Percentiles rank a stretch among this genome's conserved stretches.
These are phyloP conservation scores for Drosophila leontia DNA, from an alignment of 1,140 invertebrate genomes.

Conservation along the genomic window DNA sequence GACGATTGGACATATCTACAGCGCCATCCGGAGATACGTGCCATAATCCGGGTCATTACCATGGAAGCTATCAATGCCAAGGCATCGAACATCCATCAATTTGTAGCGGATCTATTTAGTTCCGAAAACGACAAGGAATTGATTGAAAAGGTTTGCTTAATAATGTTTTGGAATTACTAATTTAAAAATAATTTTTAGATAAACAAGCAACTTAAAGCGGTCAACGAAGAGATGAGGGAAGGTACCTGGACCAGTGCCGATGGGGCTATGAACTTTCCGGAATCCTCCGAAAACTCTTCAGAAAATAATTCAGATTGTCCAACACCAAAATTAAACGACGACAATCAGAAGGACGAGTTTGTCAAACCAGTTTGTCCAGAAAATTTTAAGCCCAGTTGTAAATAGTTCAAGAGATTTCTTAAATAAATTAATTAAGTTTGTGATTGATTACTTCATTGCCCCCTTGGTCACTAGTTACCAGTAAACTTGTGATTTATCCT, in stretches of 20 bases:
- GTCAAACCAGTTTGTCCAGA: slow-evolving; percentile 37
- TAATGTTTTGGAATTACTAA: background rate
- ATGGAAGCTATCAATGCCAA: background rate
- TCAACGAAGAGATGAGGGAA: background rate
- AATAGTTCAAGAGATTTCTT: slow-evolving; percentile 2
- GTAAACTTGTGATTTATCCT: background rate
- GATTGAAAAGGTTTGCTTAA: background rate
- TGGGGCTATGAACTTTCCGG: slow-evolving; percentile 19
- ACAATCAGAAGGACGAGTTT: background rate
- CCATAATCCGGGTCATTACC: slow-evolving; percentile 5
- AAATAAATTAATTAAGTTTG: background rate
- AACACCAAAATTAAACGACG: background rate
- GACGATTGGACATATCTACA: slow-evolving; percentile 2
- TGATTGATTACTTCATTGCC: background rate
- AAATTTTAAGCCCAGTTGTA: slow-evolving; percentile 50
- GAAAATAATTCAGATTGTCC: background rate
- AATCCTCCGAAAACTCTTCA: background rate
- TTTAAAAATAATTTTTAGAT: background rate
- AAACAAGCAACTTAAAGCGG: background rate
- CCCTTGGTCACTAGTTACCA: background rate
- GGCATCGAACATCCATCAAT: background rate
- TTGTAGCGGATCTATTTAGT: background rate
- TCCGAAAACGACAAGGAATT: background rate
- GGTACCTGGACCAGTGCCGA: background rate
- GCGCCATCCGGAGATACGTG: slow-evolving; percentile 2